Percentiles rank a stretch among this genome's conserved stretches.
phyloP scores from a whole-genome alignment of 2,113 vertebrate species.

The Petroica traversi region DNA sequence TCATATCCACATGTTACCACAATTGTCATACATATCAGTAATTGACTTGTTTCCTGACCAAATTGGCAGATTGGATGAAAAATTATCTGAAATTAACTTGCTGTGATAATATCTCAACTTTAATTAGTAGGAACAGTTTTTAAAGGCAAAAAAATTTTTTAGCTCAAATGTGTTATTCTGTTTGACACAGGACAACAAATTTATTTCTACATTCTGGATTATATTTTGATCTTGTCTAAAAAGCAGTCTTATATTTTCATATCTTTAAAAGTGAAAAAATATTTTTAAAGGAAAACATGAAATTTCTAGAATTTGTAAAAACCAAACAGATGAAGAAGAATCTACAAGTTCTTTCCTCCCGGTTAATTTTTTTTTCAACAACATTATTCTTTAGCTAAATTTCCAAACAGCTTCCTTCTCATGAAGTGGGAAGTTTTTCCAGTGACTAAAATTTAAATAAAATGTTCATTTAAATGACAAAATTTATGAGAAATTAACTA shows the following conservation, averaged over 20 bases:
- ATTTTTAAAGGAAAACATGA: background rate
- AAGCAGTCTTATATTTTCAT: background rate
- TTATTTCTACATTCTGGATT: background rate
- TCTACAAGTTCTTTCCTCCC: background rate
- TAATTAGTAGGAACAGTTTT: background rate
- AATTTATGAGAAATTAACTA: background rate
- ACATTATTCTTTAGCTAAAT: background rate
- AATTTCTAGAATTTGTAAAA: background rate
- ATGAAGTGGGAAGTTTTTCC: background rate
- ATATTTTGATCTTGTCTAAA: background rate
- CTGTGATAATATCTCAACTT: background rate
- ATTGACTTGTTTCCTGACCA: background rate
- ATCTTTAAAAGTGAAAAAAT: background rate
- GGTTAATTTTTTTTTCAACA: fast-evolving
- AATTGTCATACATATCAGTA: background rate
- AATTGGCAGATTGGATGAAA: background rate
- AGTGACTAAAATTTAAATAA: background rate
- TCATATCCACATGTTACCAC: fast-evolving
- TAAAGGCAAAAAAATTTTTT: background rate
- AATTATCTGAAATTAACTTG: background rate
- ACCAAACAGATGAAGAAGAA: background rate
- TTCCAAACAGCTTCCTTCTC: background rate
- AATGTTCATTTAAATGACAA: background rate
- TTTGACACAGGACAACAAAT: background rate
- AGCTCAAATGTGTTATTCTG: background rate